These are phyloP conservation scores for Apostichopus parvimensis DNA, from an alignment of 35 echinoderm and acorn worm genomes.

Conservation along the genomic window DNA sequence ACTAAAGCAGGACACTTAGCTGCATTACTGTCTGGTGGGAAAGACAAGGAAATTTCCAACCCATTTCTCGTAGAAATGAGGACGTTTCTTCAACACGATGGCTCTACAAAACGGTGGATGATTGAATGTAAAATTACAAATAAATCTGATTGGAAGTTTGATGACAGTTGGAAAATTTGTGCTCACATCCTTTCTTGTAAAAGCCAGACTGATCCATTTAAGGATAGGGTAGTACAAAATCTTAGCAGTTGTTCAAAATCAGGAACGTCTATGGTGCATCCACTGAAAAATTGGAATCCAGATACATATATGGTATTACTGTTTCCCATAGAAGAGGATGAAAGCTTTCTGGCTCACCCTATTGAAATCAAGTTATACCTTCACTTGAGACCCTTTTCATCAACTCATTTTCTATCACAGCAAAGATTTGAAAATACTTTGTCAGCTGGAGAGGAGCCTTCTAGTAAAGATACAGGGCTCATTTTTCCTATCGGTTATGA, in stretches of 20 bases:
- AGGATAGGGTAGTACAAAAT: background rate
- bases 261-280: background rate
- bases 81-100: constrained; percentile 11
- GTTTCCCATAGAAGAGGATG: background rate
- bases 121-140: constrained; percentile 29
- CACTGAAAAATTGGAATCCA: constrained; percentile 27
- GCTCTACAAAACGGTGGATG: background rate
- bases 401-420: background rate
- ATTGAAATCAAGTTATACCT: constrained; percentile 25
- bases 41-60: background rate
- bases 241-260: background rate
- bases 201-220: background rate
- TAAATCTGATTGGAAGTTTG: constrained; percentile 24
- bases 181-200: background rate
- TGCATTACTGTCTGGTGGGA: background rate
- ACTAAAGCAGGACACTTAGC: constrained; percentile 33
- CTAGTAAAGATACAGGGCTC: constrained; percentile 19
- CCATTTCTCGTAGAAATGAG: constrained; percentile 6
- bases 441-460: background rate
- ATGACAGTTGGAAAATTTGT: constrained; percentile 12
- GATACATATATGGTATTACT: constrained; percentile 4
- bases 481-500: background rate
- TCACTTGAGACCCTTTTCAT: background rate
- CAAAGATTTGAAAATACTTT: background rate
- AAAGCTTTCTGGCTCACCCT: background rate